Evolutionary conservation across 2,797 vertebrate genomes (phyloP), one percentile per base, ranked within the genome.

Genomic region (Chaunax sp.): DNA sequence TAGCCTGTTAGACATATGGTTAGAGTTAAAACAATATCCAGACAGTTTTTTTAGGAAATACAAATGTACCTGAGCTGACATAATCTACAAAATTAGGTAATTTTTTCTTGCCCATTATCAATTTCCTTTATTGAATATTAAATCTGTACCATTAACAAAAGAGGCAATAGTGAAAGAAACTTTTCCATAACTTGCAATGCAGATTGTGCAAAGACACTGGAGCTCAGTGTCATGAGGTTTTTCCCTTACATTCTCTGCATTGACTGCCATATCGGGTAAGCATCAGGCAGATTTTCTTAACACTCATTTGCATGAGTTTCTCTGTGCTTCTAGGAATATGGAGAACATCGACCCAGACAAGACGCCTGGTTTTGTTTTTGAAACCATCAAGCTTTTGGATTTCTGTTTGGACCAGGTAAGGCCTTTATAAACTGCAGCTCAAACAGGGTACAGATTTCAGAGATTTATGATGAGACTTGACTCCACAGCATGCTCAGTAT

Each of bases 321-420:
- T 67, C 40, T 87, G 10, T 83, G 0, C 53, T 62, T 84, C 3
- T 80, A 98, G 97, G 89, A 98, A 98, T 79, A 92, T 94, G 77
- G 96, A 98, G 84, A 98, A 98, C 51, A 93, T 98, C 30, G 95
- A 96, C 74, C 83, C 90, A 0, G 96, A 96, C 46, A 91, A 92
- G 81, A 95, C 91, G 19, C 95, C 93, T 0, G 87, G 93, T n/a
- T 96, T 97, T 86, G 87, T 95, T 56, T 93, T 90, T 0, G 95
- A 95, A 69, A 95, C 95, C 54, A 92, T 98, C 86, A 91, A 90
- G 10, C 90, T 99, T 69, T 86, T 98, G 81, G 91, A 89, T 7
- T 92, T 91, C 60, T 93, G 95, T 65, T 84, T 93, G 18, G 84
- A 72, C 2, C 88, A 96, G 96, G 97, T 98, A 90, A 83, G 74